Evolutionary conservation across 1,140 invertebrate species (phyloP).

Genomic region (Bombyx mori): ASM3026992v2 NC_085112.1:7488001-7488500

Average conservation of each 20-base stretch:
- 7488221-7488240: slow-evolving; percentile 54
- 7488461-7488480: too few species aligned
- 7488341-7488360: too few species aligned
- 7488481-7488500: too few species aligned
- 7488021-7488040: slow-evolving; percentile 16
- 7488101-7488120: slow-evolving; percentile 70
- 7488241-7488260: slow-evolving; percentile 48
- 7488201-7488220: slow-evolving; percentile 69
- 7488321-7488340: too few species aligned
- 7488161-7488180: slow-evolving; percentile 66
- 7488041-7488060: slow-evolving; percentile 56
- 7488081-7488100: slow-evolving; percentile 69
- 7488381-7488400: too few species aligned
- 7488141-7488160: slow-evolving; percentile 67
- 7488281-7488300: too few species aligned
- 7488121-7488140: slow-evolving; percentile 69
- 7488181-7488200: slow-evolving; percentile 52
- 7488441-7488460: too few species aligned
- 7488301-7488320: too few species aligned
- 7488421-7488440: too few species aligned
- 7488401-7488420: too few species aligned
- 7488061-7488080: slow-evolving; percentile 59
- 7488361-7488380: too few species aligned
- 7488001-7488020: slow-evolving; percentile 14
- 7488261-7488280: slow-evolving; percentile 9